A percentile compares a stretch with the other conserved stretches of the same genome.
phyloP scores from a whole-genome alignment of 1,140 invertebrate species.

The Andrena cerasifolii region DNA sequence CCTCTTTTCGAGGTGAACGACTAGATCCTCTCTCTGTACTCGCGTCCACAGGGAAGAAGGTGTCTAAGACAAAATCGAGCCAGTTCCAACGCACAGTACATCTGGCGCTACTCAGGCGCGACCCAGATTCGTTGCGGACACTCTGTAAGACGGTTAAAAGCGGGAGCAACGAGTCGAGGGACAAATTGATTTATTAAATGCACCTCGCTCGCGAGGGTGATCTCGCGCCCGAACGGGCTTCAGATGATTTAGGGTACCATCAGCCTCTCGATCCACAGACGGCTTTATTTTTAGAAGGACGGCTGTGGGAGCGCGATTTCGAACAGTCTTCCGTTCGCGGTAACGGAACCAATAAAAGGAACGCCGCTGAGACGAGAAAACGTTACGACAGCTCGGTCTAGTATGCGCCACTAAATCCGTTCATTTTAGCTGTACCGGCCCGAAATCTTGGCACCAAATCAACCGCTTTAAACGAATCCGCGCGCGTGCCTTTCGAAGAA shows the following conservation, averaged over 20 bases:
- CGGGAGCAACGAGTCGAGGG: too few relatives aligned
- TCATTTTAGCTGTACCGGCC: constrained; percentile 4
- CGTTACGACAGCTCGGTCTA: constrained; percentile 10
- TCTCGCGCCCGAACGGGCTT: too few relatives aligned
- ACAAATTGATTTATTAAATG: too few relatives aligned
- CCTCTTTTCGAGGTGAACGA: constrained; percentile 80
- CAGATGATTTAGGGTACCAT: not conserved
- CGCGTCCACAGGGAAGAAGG: too few relatives aligned
- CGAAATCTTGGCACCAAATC: constrained; percentile 49
- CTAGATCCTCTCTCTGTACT: not conserved
- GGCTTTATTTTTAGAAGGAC: not conserved
- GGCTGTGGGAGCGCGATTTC: not conserved
- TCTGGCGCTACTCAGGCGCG: too few relatives aligned
- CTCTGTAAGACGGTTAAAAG: too few relatives aligned
- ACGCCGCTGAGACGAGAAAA: not conserved
- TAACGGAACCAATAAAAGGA: not conserved
- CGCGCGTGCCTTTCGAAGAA: constrained; percentile 24
- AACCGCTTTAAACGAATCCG: constrained; percentile 24
- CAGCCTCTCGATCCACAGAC: not conserved
- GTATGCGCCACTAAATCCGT: constrained; percentile 7
- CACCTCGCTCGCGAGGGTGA: too few relatives aligned
- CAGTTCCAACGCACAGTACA: too few relatives aligned
- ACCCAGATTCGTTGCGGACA: too few relatives aligned
- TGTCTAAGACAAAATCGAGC: too few relatives aligned
- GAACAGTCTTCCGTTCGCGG: not conserved